Evolutionary conservation across 2,113 vertebrate genomes (phyloP), one percentile per base, ranked within the genome.

Genomic region (Seriola rivoliana): DNA sequence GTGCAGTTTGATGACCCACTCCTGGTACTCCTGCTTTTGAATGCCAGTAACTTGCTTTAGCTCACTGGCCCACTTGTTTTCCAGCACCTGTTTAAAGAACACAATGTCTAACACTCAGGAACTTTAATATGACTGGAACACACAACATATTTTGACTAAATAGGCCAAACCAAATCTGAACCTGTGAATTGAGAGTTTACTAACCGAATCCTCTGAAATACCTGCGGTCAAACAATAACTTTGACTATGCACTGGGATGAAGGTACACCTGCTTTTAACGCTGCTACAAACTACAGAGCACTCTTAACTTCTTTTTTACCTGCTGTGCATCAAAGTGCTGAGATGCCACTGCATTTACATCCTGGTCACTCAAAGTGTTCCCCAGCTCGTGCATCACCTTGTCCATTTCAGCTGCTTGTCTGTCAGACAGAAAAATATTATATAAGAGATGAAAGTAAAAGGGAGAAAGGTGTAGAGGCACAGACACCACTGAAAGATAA

Each of bases 311-410:
- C 8, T 68, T 68, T 62, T 68, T 90, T 94, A 99, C 98, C 95
- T 99, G 98, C 84, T 99, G 98, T 64, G 95, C 97, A 78, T 99
- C 97, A 86, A 99, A 99, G 92, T 99, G 98, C 82, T 98, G 97
- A 80, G 98, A 96, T 1, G 98, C 98, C 65, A 99, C 95, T 0
- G 96, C 92, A 77, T 99, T 99, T 21, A 99, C 98, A 80, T 99
- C 98, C 75, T 98, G 97, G 93, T 99, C 98, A 68, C 95, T 97
- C 84, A 98, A 67, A 0, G 97, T 97, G 32, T 98, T 99, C 8
- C 98, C 98, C 81, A 99, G 91, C 86, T 99, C 97, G 60, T 98
- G 96, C 98, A 99, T 99, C 75, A 99, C 98, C 78, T 96, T 97
- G 90, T 97, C 95, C 98, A 99, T 99, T 95, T 99, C 97, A 44